Evolutionary conservation across 2,797 vertebrate species (phyloP).

Genomic region (Sternotherus odoratus): DNA sequence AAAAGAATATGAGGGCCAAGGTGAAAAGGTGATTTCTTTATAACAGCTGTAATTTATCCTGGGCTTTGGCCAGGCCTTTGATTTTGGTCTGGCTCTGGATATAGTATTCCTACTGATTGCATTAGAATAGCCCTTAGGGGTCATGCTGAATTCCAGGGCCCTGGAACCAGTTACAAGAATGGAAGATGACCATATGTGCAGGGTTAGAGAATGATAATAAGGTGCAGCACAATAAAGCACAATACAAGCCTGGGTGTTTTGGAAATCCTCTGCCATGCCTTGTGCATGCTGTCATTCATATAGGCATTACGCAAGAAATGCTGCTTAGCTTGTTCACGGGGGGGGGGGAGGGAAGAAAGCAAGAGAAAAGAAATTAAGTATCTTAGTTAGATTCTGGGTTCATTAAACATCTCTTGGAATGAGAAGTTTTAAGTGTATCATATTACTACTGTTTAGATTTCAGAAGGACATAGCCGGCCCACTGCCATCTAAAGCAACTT

Average conservation of each 20-base stretch:
- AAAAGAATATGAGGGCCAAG: conserved; percentile 78
- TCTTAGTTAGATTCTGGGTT: conserved; percentile 52
- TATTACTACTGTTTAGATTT: conserved; percentile 34
- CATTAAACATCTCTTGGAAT: conserved; percentile 49
- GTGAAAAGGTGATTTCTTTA: conserved; percentile 82
- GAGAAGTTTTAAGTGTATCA: neutral
- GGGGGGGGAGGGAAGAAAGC: conserved; percentile 34
- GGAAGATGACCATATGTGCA: conserved; percentile 83
- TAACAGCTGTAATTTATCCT: conserved; percentile 83
- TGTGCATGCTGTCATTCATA: conserved; percentile 64
- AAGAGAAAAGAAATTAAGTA: conserved; percentile 64
- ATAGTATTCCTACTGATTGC: conserved; percentile 87
- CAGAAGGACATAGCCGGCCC: neutral
- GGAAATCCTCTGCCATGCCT: conserved; percentile 71
- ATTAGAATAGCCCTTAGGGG: conserved; percentile 86
- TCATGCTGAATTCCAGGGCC: conserved; percentile 88
- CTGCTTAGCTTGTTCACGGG: conserved; percentile 22
- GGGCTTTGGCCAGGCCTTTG: conserved; percentile 80
- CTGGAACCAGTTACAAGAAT: conserved; percentile 95
- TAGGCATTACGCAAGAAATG: conserved; percentile 43
- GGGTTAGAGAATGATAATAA: conserved; percentile 74
- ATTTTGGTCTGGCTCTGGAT: conserved; percentile 81
- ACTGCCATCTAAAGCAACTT: neutral
- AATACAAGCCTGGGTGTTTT: conserved; percentile 56
- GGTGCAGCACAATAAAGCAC: conserved; percentile 62